Evolutionary conservation across 2,797 vertebrate species (phyloP).

Genomic region (Neosilurus hyrtlii): DNA sequence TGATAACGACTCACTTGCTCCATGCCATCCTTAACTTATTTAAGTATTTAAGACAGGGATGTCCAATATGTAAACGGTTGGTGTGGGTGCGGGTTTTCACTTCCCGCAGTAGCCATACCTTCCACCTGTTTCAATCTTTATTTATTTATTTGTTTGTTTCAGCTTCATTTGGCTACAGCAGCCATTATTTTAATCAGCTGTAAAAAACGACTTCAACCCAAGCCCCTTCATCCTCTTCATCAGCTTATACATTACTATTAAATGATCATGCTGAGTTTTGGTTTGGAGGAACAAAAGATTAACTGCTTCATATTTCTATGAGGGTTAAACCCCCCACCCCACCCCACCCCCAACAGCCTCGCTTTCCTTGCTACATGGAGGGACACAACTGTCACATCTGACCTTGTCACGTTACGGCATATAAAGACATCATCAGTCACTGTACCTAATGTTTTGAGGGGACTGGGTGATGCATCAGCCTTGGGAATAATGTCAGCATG

Average conservation of each 20-base stretch:
- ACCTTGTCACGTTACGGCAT: constrained; percentile 37
- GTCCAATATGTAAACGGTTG: too few relatives aligned
- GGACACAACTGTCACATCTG: constrained; percentile 59
- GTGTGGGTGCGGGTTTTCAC: too few relatives aligned
- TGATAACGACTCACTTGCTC: too few relatives aligned
- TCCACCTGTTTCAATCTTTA: too few relatives aligned
- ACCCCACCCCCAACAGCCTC: not conserved
- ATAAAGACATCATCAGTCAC: constrained; percentile 48
- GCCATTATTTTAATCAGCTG: not conserved
- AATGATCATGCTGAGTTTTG: constrained; percentile 56
- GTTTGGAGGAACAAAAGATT: constrained; percentile 55
- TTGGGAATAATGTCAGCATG: constrained; percentile 32
- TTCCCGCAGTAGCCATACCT: too few relatives aligned
- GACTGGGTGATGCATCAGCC: constrained; percentile 28
- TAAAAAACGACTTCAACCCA: constrained; percentile 21
- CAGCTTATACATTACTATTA: constrained; percentile 61
- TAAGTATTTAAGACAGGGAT: too few relatives aligned
- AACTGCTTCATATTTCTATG: constrained; percentile 64
- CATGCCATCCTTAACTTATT: too few relatives aligned
- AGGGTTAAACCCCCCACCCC: constrained; percentile 43
- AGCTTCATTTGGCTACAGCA: not conserved
- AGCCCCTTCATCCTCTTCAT: constrained; percentile 50
- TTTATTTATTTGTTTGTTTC: too few relatives aligned
- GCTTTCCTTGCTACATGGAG: constrained; percentile 33
- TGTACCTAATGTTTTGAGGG: constrained; percentile 34